Conservation (phyloP, 2,888 invertebrate species). For the Silvanus unidentatus region DNA sequence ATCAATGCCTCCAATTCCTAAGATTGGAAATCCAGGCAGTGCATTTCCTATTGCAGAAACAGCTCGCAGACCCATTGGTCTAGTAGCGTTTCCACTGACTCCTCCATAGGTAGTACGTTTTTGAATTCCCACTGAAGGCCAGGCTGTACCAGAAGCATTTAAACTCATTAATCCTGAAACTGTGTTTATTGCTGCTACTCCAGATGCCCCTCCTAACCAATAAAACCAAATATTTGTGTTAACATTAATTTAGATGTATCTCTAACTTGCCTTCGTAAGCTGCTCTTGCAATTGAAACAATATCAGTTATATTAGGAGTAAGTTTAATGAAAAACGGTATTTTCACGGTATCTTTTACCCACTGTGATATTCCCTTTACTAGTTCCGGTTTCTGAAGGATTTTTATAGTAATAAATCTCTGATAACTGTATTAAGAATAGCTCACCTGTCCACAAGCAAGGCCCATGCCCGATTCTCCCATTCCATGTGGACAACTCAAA, state of each 20-base stretch:
- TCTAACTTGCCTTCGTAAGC: slow-evolving; percentile 86
- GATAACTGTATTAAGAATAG: not conserved
- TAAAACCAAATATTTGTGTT: too few species aligned
- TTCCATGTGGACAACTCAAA: slow-evolving; percentile 96
- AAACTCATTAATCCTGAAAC: slow-evolving; percentile 92
- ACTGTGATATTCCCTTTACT: slow-evolving; percentile 82
- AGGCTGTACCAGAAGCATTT: slow-evolving; percentile 72
- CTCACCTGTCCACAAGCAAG: slow-evolving; percentile 91
- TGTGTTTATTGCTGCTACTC: slow-evolving; percentile 97
- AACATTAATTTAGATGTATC: not conserved
- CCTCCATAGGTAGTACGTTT: slow-evolving; percentile 91
- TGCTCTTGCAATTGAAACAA: slow-evolving; percentile 81
- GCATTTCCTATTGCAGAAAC: slow-evolving; percentile 82
- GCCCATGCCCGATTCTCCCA: slow-evolving; percentile 98
- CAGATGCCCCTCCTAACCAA: slow-evolving; percentile 87
- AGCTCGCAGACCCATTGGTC: slow-evolving; percentile 88
- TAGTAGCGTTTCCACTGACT: slow-evolving; percentile 83
- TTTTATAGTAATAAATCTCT: slow-evolving; percentile 1
- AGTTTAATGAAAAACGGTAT: slow-evolving; percentile 97
- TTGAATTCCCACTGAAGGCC: slow-evolving; percentile 83
- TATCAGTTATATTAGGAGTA: slow-evolving; percentile 96
- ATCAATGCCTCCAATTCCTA: slow-evolving; percentile 91
- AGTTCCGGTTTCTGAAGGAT: slow-evolving; percentile 68
- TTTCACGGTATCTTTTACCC: slow-evolving; percentile 80
- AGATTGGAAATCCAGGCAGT: slow-evolving; percentile 82